Base-by-base conservation (phyloP, 1,140 invertebrate species). In the Plutomurus gul region DNA sequence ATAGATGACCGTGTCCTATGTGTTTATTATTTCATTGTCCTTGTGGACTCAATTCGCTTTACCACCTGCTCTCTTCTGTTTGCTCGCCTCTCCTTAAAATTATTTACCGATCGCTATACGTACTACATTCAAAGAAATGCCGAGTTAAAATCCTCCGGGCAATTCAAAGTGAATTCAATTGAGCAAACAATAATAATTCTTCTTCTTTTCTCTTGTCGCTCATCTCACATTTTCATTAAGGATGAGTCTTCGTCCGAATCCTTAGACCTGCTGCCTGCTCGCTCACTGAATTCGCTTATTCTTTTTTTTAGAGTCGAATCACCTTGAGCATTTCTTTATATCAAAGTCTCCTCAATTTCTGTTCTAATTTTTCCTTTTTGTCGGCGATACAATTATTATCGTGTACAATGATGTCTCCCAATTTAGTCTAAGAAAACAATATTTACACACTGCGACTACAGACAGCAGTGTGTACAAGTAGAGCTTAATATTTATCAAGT, bases 1-100 rank as follows among this genome's bases (percentile, higher is more conserved):
- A 65, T 65, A 27, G 56, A 11, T 65, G 56, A 65, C 56, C 56
- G 56, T 65, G 56, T 65, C 56, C 56, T 65, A 65, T 65, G 56
- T 65, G 56, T 65, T 65, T 27, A 65, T 65, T 65, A 65, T 65
- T 22, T 25, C 30, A 65, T 65, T 65, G 56, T 65, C 56, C 56
- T 65, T 65, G 56, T 65, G 56, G 36, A 65, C 56, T 65, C 56
- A 65, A 65, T 65, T 65, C 27, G 56, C 25, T 65, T 51, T 65
- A 33, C 56, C 56, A 65, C 25, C 56, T 65, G 56, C 56, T 65
- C n/a, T n/a, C n/a, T n/a, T n/a, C n/a, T n/a, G n/a, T n/a, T n/a
- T n/a, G n/a, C n/a, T 4, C 27, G n/a, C 16, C 51, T 60, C 25
- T 60, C 1, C 56, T 43, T 43, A 43, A 43, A 43, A 43, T 13